Base-by-base conservation (phyloP, 35 echinoderm and acorn worm species). In the Lytechinus pictus region DNA sequence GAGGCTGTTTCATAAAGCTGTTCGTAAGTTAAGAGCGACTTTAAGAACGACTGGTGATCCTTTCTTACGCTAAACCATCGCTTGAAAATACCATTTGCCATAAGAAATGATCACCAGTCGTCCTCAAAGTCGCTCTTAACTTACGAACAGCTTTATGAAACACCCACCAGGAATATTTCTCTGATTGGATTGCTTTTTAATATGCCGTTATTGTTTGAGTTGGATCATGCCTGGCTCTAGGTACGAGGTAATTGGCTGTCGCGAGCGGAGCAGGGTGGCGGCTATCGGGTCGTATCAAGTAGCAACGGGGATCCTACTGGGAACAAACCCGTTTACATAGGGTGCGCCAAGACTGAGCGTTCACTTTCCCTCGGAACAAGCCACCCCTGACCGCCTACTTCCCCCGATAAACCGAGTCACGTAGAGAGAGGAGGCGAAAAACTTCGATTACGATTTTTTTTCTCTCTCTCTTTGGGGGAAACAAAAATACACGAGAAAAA, bases 401-500 rank as follows among this genome's bases (percentile, higher is more conserved):
- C 19, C 33, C 66, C 66, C 66, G 66, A 16, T n/a, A 79, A 79
- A 79, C 66, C 66, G n/a, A 79, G 19, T 79, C 66, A 79, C 66
- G 66, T 79, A 90, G 88, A 90, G 66, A 90, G 16, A 90, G 24
- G 52, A 54, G 16, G 11, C 11, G 27, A 90, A 54, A 90, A 52
- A 52, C 28, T 44, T 44, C 52, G 12, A 90, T 90, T 90, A 52
- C 24, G 11, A 33, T 90, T 54, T 90, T 54, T 52, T 10, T n/a
- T n/a, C n/a, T 0, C 27, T 33, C 27, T 90, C 33, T 44, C 33
- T 90, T 90, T 90, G 10, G n/a, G n/a, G 52, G 24, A 90, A 54
- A 54, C 29, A 54, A 90, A 90, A 90, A 90, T 93, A 93, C 52
- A 93, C 28, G 29, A 93, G 13, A 93, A 93, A 93, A 93, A 93